Percentiles rank a stretch among this genome's conserved stretches.
Conservation (phyloP, 2,113 vertebrate species). For the Bothrops jararaca region DNA sequence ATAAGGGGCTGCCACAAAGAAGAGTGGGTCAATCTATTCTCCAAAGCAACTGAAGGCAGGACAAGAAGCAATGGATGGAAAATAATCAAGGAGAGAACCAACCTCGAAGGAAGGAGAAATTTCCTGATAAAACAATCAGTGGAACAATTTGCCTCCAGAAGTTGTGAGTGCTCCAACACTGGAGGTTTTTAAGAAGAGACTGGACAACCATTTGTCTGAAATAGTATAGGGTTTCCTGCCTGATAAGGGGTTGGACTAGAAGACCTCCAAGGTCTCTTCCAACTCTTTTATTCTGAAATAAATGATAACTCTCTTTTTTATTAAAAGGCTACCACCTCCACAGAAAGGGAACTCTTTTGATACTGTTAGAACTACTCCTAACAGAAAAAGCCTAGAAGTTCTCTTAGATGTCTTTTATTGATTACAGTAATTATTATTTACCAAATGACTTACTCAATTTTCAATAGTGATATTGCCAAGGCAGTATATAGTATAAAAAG, state of each 20-base stretch:
- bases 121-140: not conserved
- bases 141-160: not conserved
- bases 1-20: not conserved
- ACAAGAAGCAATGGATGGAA: not conserved
- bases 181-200: not conserved
- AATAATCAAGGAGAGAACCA: not conserved
- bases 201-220: not conserved
- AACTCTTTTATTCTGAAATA: not conserved
- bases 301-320: not conserved
- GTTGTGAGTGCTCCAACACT: not conserved
- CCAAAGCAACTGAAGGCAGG: not conserved
- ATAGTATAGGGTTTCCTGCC: not conserved
- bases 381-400: not conserved
- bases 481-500: not conserved
- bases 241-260: not conserved
- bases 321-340: not conserved
- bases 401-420: not conserved
- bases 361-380: not conserved
- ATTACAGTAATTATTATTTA: not conserved
- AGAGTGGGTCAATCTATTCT: not conserved
- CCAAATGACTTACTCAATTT: not conserved
- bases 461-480: not conserved
- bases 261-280: not conserved
- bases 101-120: not conserved
- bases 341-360: not conserved